A percentile compares a stretch with the other conserved stretches of the same genome.
Conservation (phyloP, 2,797 vertebrate genomes). For the Malacoctenus gilli region DNA sequence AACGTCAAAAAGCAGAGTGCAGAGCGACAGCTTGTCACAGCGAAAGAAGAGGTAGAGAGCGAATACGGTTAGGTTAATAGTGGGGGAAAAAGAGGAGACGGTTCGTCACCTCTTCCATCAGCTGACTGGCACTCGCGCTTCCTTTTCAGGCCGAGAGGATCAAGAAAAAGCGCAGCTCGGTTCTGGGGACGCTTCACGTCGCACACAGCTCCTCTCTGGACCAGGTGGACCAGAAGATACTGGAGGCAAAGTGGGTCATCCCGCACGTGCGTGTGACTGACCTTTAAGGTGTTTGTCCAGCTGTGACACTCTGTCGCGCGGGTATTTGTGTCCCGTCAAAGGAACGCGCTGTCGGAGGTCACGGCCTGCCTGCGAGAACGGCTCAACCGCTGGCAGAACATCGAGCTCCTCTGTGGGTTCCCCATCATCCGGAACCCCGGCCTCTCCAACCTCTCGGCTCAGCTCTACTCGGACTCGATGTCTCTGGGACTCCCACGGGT, state of each 20-base stretch:
- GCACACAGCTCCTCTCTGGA: constrained; percentile 97
- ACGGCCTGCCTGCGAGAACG: constrained; percentile 94
- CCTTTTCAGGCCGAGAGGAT: constrained; percentile 93
- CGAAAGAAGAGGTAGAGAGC: constrained; percentile 92
- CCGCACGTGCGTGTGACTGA: background rate
- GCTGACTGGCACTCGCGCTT: background rate
- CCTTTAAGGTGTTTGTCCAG: too few species aligned
- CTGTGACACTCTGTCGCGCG: too few species aligned
- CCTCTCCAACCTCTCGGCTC: constrained; percentile 88
- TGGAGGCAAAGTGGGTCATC: constrained; percentile 97
- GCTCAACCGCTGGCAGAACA: constrained; percentile 97
- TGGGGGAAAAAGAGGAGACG: too few species aligned
- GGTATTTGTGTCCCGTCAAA: constrained; percentile 59
- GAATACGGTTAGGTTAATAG: too few species aligned
- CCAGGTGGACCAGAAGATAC: constrained; percentile 97
- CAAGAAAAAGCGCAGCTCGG: constrained; percentile 96
- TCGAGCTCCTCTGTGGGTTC: constrained; percentile 94
- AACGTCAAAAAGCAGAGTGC: constrained; percentile 96
- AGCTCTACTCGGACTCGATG: constrained; percentile 92
- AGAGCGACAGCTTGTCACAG: constrained; percentile 89
- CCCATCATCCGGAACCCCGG: constrained; percentile 93
- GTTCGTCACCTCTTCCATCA: too few species aligned
- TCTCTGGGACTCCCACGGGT: constrained; percentile 87
- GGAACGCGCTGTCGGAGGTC: constrained; percentile 92
- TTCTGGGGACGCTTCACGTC: constrained; percentile 94